Evolutionary conservation across 2,888 invertebrate genomes (phyloP), one percentile per base, ranked within the genome.

Genomic region (Teleogryllus oceanicus): DNA sequence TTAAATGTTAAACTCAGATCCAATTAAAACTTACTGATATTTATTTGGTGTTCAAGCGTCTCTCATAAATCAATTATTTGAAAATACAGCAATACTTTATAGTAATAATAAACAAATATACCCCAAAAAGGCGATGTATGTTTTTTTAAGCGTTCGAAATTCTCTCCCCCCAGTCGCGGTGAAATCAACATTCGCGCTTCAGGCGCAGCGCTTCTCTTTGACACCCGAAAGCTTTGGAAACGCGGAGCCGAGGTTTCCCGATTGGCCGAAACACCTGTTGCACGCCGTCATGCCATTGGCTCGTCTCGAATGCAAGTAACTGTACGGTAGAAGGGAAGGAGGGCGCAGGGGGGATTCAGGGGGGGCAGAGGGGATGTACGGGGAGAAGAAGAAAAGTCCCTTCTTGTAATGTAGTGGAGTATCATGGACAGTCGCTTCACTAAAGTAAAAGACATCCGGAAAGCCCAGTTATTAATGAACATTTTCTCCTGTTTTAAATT

Each of bases 241-340:
- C 74, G 13, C 37, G 37, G 37, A 37, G 37, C 37, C 37, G 74
- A 50, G 51, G 62, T 62, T 18, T 8, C 62, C 74, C 80, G 21
- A 80, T 80, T 80, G 80, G 80, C 75, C 75, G 74, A 50, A 77
- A 78, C 80, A 80, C 80, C 80, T 80, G 80, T 80, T 80, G 80
- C 80, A 78, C 50, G 80, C 74, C 74, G 62, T 51, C 51, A 18
- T 24, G 74, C 24, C 21, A 78, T 78, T 78, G 78, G 78, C 37
- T 74, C 37, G 8, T 74, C 51, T 10, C 78, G 74, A 51, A 21
- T 20, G 50, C 50, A 51, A 50, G 78, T 62, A 62, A 62, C 62
- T 62, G 62, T 62, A 62, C 62, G 62, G n/a, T 13, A 62, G 75
- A 76, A 76, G 76, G 76, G 75, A 50, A 50, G 79, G 76, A 11